Percentiles rank a stretch among this genome's conserved stretches.
phyloP scores from a whole-genome alignment of 92 coral and sea anemone species.

The Palythoa grandiflora region DNA sequence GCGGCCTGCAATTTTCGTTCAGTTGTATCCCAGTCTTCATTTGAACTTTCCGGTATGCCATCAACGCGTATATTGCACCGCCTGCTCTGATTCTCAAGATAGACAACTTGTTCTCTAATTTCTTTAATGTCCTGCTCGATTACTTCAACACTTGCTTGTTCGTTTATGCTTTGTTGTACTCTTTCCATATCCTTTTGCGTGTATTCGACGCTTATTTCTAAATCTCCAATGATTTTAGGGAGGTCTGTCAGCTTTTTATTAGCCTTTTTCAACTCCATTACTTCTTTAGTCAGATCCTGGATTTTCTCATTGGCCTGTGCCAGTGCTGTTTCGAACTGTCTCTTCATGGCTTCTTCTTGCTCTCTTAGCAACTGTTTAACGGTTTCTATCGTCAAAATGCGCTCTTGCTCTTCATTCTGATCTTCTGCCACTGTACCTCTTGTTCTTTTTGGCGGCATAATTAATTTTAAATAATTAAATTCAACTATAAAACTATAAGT shows the following conservation, averaged over 20 bases:
- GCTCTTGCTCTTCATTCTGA: too few relatives aligned
- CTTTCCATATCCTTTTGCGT: not conserved
- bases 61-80: conserved; percentile 15
- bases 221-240: not conserved
- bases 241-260: not conserved
- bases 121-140: not conserved
- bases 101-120: not conserved
- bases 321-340: too few relatives aligned
- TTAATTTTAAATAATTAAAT: too few relatives aligned
- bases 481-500: too few relatives aligned
- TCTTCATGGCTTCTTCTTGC: too few relatives aligned
- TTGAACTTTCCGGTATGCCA: conserved; percentile 15
- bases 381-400: too few relatives aligned
- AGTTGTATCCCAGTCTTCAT: conserved; percentile 22
- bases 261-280: not conserved
- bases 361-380: too few relatives aligned
- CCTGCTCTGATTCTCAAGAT: conserved; percentile 6
- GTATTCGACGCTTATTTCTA: not conserved
- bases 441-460: too few relatives aligned
- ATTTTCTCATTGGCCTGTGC: too few relatives aligned
- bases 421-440: too few relatives aligned
- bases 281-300: not conserved
- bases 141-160: not conserved
- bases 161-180: not conserved
- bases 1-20: conserved; percentile 2